A percentile compares a stretch with the other conserved stretches of the same genome.
phyloP scores from a whole-genome alignment of 1,140 invertebrate genomes.

The Ridgeia piscesae region DNA sequence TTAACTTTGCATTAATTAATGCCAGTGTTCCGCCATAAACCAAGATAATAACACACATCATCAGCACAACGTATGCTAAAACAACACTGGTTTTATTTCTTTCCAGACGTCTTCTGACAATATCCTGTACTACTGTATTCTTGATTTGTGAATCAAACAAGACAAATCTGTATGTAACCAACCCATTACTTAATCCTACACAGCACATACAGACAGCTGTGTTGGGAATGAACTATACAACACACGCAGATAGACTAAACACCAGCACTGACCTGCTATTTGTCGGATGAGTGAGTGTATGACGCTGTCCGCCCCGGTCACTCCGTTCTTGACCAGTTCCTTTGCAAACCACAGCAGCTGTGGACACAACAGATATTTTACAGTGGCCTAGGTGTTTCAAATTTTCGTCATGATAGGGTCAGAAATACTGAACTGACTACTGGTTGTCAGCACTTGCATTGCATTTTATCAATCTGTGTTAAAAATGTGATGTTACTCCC shows the following conservation, averaged over 20 bases:
- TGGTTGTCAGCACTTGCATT: no score
- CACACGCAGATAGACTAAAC: neutral
- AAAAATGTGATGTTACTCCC: no score
- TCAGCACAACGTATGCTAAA: neutral
- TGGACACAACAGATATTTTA: slow-evolving; percentile 13
- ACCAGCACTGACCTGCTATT: slow-evolving; percentile 67
- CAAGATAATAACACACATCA: neutral
- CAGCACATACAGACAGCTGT: no score
- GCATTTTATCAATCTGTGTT: no score
- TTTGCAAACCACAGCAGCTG: slow-evolving; percentile 62
- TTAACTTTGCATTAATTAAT: neutral
- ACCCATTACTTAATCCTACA: neutral
- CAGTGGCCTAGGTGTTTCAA: no score
- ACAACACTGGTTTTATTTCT: neutral
- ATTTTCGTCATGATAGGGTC: no score
- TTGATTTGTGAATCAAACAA: neutral
- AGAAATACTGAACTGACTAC: no score
- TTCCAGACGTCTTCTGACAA: neutral
- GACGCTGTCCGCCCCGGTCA: slow-evolving; percentile 82
- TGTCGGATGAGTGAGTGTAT: slow-evolving; percentile 90
- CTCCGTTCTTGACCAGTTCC: slow-evolving; percentile 87
- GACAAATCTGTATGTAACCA: neutral
- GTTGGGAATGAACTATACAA: neutral
- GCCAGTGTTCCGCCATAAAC: neutral
- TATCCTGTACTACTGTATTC: neutral